A percentile compares a stretch with the other conserved stretches of the same genome.
phyloP scores from a whole-genome alignment of 92 coral and sea anemone genomes.

The Zoanthus sansibaricus region DNA sequence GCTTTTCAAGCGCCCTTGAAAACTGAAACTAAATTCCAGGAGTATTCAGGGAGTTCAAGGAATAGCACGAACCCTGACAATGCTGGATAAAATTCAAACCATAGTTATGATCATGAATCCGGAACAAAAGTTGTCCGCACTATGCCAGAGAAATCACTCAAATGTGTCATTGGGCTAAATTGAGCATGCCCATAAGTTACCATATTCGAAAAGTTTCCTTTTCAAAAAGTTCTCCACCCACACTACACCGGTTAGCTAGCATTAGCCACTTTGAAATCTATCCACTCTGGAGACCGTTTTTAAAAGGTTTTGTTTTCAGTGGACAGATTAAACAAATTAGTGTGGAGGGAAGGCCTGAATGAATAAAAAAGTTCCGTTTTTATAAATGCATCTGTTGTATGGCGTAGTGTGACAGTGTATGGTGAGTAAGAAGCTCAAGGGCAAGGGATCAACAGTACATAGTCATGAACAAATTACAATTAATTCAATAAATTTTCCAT shows the following conservation, averaged over 20 bases:
- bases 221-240: too few relatives aligned
- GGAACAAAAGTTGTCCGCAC: too few relatives aligned
- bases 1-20: too few relatives aligned
- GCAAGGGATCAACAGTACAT: constrained; percentile 2
- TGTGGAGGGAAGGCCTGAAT: not conserved
- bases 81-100: too few relatives aligned
- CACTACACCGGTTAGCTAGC: not conserved
- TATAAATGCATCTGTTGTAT: not conserved
- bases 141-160: too few relatives aligned
- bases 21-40: too few relatives aligned
- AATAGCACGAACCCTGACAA: not conserved
- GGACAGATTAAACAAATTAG: constrained; percentile 3
- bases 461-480: constrained; percentile 2
- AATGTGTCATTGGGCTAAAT: too few relatives aligned
- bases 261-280: not conserved
- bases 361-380: not conserved
- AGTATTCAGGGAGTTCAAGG: too few relatives aligned
- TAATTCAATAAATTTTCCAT: not conserved
- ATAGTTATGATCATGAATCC: too few relatives aligned
- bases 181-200: too few relatives aligned
- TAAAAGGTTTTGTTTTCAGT: not conserved
- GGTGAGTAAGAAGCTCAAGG: constrained; percentile 2
- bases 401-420: constrained; percentile 6
- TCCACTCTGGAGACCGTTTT: not conserved
- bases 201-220: too few relatives aligned